These are phyloP conservation scores for Scopus umbretta DNA, from an alignment of 2,113 vertebrate genomes.

Conservation along the genomic window DNA sequence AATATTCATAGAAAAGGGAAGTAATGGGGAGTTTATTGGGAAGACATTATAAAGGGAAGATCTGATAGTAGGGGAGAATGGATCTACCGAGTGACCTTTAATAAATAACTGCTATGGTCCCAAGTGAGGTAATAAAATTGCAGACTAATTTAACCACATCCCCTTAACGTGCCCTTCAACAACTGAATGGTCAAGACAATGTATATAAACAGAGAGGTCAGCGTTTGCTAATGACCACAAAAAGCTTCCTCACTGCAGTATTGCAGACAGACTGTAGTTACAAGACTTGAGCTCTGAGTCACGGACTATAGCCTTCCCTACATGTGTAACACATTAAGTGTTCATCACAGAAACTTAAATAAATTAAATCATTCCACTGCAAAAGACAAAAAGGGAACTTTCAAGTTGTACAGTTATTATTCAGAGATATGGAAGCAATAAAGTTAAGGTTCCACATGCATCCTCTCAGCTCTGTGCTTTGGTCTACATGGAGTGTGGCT, in stretches of 20 bases:
- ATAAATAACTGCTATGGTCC: background rate
- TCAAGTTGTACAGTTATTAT: background rate
- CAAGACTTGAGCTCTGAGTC: background rate
- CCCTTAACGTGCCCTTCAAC: background rate
- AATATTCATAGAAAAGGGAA: background rate
- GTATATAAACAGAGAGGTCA: constrained; percentile 28
- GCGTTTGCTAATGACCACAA: background rate
- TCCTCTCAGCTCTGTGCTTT: background rate
- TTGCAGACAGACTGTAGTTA: background rate
- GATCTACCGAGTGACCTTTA: background rate
- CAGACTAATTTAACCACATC: constrained; percentile 17
- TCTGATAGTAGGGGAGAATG: background rate
- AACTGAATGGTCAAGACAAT: background rate
- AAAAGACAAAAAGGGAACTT: constrained; percentile 40
- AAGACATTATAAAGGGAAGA: background rate
- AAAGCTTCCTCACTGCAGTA: background rate
- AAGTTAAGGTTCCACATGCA: constrained; percentile 21
- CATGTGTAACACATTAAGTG: constrained; percentile 47
- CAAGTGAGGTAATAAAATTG: background rate
- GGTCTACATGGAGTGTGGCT: background rate
- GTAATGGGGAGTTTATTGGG: background rate
- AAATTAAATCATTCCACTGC: constrained; percentile 37
- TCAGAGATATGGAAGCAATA: constrained; percentile 49
- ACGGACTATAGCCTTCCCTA: background rate
- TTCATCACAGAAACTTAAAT: constrained; percentile 57